Evolutionary conservation across 2,797 vertebrate genomes (phyloP).

Genomic region (Gallirallus australis): DNA sequence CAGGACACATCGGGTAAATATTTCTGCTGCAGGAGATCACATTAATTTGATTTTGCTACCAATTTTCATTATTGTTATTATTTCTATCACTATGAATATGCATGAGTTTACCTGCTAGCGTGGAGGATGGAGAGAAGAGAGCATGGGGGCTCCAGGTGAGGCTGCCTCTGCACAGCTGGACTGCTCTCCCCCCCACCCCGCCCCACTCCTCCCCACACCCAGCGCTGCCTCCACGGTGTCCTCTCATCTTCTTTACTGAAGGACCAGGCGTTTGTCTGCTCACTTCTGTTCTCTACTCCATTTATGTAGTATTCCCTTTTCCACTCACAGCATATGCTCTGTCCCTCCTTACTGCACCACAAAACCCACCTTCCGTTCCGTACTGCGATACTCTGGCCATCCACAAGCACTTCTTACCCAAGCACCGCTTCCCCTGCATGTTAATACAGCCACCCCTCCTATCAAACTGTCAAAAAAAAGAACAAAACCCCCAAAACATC

Average conservation of each 20-base stretch:
- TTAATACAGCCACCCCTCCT: not conserved
- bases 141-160: constrained; percentile 7
- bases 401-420: not conserved
- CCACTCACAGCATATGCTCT: not conserved
- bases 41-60: constrained; percentile 77
- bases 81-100: constrained; percentile 73
- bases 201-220: not conserved
- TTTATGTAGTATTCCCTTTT: not conserved
- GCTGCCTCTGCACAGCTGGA: not conserved
- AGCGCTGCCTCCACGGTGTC: not conserved
- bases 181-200: not conserved
- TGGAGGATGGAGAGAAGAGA: constrained; percentile 18
- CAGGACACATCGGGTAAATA: constrained; percentile 84
- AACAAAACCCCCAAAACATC: not conserved
- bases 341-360: not conserved
- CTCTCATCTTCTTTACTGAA: not conserved
- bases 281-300: not conserved
- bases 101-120: constrained; percentile 61
- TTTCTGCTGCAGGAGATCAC: constrained; percentile 79
- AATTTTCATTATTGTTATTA: constrained; percentile 73
- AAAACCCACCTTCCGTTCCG: not conserved
- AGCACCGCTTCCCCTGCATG: not conserved
- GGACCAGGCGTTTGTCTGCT: not conserved
- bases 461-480: not conserved
- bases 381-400: not conserved